These are phyloP conservation scores for Tethea ocularis DNA, from an alignment of 2,888 invertebrate genomes.

Conservation along the genomic window DNA sequence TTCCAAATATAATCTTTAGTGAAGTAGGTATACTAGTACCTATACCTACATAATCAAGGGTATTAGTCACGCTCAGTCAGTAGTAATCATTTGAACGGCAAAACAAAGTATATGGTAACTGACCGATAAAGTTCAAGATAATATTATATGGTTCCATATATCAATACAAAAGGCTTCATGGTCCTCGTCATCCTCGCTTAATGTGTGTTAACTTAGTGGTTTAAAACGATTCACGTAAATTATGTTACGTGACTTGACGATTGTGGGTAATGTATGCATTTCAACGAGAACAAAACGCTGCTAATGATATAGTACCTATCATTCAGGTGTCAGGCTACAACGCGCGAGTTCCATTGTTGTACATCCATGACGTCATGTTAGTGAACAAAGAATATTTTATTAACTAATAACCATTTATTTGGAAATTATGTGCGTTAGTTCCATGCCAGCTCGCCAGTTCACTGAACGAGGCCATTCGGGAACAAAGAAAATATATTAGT, in stretches of 20 bases:
- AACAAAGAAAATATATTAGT: constrained; percentile 12
- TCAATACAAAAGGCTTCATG: not conserved
- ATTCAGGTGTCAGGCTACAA: constrained; percentile 21
- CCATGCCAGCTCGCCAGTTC: not conserved
- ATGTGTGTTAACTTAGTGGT: constrained; percentile 12
- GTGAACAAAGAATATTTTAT: not conserved
- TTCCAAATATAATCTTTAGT: too few species aligned
- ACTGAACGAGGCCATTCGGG: not conserved
- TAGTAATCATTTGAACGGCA: not conserved
- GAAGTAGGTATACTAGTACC: not conserved
- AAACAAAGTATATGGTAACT: not conserved
- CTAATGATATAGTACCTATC: constrained; percentile 24
- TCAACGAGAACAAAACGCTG: constrained; percentile 24
- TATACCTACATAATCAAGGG: not conserved
- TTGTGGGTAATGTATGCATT: constrained; percentile 14
- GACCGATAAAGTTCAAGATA: not conserved
- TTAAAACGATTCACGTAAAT: constrained; percentile 15
- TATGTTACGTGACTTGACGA: constrained; percentile 18
- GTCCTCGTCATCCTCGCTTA: constrained; percentile 12
- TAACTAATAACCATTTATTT: not conserved
- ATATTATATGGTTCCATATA: not conserved
- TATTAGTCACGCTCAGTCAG: not conserved
- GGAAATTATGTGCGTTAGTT: not conserved
- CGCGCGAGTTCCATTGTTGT: constrained; percentile 18
- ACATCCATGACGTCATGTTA: not conserved